These are phyloP conservation scores for Drosophila sucinea DNA, from an alignment of 1,140 invertebrate species.

Conservation along the genomic window DNA sequence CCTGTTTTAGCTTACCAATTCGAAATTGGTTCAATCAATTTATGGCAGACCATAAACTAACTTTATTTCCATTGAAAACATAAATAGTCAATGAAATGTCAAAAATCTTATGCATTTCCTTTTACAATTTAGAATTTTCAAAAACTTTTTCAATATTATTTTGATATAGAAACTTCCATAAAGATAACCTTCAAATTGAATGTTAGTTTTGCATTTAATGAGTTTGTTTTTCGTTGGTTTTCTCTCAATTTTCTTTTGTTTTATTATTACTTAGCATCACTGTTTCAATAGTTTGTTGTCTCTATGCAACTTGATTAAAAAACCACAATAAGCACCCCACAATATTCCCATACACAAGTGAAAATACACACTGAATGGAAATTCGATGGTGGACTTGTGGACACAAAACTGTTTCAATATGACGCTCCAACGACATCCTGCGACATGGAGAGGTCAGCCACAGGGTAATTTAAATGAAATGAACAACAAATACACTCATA, in stretches of 20 bases:
- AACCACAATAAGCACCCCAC: slow-evolving; percentile 73
- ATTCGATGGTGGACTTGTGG: slow-evolving; percentile 65
- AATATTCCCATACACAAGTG: slow-evolving; percentile 46
- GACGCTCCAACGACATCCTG: slow-evolving; percentile 64
- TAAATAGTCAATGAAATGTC: too few species aligned
- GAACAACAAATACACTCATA: slow-evolving; percentile 73
- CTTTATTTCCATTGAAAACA: neutral
- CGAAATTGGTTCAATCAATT: neutral
- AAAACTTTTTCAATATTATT: too few species aligned
- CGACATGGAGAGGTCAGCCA: slow-evolving; percentile 73
- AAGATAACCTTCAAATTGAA: too few species aligned
- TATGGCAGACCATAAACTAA: neutral
- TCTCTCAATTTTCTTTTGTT: neutral
- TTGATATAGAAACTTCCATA: too few species aligned
- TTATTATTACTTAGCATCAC: neutral
- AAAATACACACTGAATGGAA: slow-evolving; percentile 57
- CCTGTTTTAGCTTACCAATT: neutral
- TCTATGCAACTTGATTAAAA: slow-evolving; percentile 76
- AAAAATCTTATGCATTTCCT: too few species aligned
- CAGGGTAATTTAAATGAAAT: slow-evolving; percentile 82
- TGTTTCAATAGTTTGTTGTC: slow-evolving; percentile 50
- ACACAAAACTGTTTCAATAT: slow-evolving; percentile 71
- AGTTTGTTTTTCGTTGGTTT: neutral
- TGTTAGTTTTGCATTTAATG: too few species aligned
- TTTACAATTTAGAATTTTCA: too few species aligned